Conservation (phyloP, 2,797 vertebrate species). For the Takifugu ocellatus region DNA sequence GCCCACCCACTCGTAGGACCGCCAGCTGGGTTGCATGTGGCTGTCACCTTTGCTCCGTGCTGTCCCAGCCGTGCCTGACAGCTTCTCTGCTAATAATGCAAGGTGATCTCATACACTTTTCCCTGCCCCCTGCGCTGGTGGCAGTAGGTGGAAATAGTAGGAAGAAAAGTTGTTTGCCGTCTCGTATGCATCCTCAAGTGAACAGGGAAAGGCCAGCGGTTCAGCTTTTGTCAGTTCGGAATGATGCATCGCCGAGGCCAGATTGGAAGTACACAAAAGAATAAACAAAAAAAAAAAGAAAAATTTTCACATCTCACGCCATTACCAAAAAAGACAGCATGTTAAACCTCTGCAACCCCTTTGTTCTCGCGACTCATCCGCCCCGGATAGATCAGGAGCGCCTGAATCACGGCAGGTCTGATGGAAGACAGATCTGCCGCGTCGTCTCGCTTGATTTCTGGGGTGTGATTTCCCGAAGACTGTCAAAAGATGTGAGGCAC, state of each 20-base stretch:
- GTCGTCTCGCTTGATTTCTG: constrained; percentile 64
- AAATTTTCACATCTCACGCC: constrained; percentile 63
- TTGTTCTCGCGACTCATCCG: constrained; percentile 69
- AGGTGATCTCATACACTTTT: constrained; percentile 29
- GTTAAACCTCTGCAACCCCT: constrained; percentile 66
- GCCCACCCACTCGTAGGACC: constrained; percentile 37
- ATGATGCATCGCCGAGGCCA: constrained; percentile 61
- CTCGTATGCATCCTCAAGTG: constrained; percentile 47
- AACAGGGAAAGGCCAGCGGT: constrained; percentile 53
- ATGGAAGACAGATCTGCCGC: constrained; percentile 68
- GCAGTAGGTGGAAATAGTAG: constrained; percentile 54
- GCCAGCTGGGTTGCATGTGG: constrained; percentile 56
- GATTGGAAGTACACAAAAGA: constrained; percentile 56
- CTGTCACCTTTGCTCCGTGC: constrained; percentile 45
- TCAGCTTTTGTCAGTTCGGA: constrained; percentile 68
- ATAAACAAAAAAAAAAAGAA: constrained; percentile 46
- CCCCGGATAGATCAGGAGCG: constrained; percentile 62
- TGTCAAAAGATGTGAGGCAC: constrained; percentile 71
- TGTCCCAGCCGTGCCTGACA: constrained; percentile 24
- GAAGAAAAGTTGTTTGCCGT: constrained; percentile 44
- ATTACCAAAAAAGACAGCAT: constrained; percentile 69
- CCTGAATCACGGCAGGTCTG: constrained; percentile 62
- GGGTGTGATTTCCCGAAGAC: constrained; percentile 75
- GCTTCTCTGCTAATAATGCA: constrained; percentile 56
- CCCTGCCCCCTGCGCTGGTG: constrained; percentile 24